Conservation (phyloP, 2,888 invertebrate species). For the Emmelina monodactyla region DNA sequence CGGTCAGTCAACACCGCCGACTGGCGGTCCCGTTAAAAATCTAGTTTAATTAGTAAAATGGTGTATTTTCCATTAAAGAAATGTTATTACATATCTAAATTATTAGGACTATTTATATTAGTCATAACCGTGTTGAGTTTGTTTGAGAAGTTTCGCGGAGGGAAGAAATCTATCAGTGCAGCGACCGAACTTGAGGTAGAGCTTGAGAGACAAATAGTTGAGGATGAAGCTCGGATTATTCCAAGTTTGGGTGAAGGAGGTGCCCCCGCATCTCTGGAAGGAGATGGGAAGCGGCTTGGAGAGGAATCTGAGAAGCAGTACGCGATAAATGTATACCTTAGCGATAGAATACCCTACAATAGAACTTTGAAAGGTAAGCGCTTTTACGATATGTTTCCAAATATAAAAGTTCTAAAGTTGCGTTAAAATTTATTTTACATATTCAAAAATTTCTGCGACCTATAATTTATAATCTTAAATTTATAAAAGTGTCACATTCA, state of each 20-base stretch:
- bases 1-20: background rate
- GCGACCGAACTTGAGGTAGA: constrained; percentile 26
- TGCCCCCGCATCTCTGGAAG: constrained; percentile 70
- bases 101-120: constrained; percentile 32
- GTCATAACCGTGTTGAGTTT: constrained; percentile 37
- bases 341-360: constrained; percentile 87
- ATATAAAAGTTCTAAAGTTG: background rate
- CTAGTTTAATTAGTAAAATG: constrained; percentile 24
- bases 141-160: constrained; percentile 53
- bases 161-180: constrained; percentile 32
- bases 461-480: background rate
- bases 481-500: no score
- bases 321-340: constrained; percentile 88
- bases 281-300: constrained; percentile 70
- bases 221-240: constrained; percentile 72
- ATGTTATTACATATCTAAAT: constrained; percentile 42
- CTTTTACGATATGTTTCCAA: background rate
- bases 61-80: constrained; percentile 46
- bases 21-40: background rate
- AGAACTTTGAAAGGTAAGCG: constrained; percentile 72
- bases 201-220: constrained; percentile 59
- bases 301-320: constrained; percentile 80
- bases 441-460: background rate
- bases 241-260: constrained; percentile 76
- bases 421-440: background rate